Evolutionary conservation across 37 sponge, comb jelly and placozoan species (phyloP).

Genomic region (Beroe ovata): DNA sequence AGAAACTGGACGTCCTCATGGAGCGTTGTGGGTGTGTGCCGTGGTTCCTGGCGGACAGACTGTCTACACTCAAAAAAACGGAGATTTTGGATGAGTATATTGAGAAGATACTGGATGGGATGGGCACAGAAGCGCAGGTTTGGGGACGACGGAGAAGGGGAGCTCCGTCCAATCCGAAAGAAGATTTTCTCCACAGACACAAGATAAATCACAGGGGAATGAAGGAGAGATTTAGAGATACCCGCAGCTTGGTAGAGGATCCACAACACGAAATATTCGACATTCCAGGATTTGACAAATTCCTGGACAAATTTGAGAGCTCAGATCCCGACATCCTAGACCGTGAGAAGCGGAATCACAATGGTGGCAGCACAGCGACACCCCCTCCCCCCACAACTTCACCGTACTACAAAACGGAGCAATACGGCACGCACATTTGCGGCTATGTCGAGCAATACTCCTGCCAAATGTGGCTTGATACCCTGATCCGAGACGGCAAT

Average conservation of each 20-base stretch:
- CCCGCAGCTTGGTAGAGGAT: neutral
- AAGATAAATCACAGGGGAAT: neutral
- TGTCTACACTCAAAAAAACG: neutral
- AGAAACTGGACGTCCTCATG: neutral
- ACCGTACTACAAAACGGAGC: neutral
- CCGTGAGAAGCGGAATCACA: neutral
- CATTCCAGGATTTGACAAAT: too few species aligned
- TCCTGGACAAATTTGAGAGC: too few species aligned
- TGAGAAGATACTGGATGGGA: neutral
- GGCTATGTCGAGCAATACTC: neutral
- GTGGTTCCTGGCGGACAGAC: conserved; percentile 13
- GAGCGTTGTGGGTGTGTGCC: conserved; percentile 40
- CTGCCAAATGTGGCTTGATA: neutral
- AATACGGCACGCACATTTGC: neutral
- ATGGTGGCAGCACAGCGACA: neutral
- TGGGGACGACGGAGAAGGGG: neutral
- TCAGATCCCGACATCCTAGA: neutral
- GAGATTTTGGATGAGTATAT: conserved; percentile 34
- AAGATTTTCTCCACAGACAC: neutral
- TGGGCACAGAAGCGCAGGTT: neutral
- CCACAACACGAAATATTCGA: neutral
- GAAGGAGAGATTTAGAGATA: neutral
- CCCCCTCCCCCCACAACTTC: neutral
- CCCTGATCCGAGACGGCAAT: neutral
- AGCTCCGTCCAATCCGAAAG: neutral